These are phyloP conservation scores for Atopsyche davidsoni DNA, from an alignment of 1,140 invertebrate genomes.

Conservation along the genomic window DNA sequence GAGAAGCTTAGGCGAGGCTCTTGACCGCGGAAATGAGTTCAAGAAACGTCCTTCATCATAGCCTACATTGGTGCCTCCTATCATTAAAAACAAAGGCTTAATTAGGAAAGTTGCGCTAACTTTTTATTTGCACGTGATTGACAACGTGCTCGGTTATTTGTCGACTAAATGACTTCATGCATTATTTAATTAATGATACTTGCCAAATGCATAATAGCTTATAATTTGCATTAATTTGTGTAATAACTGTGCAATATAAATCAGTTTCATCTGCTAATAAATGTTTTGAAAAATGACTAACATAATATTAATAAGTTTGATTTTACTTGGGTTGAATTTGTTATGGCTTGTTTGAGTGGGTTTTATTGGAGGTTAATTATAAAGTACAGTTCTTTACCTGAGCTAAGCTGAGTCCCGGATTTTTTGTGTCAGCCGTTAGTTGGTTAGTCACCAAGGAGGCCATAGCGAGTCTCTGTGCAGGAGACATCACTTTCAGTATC, in stretches of 20 bases:
- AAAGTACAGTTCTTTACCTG: conserved; percentile 45
- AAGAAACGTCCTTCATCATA: not conserved
- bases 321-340: no score
- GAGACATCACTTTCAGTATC: conserved; percentile 56
- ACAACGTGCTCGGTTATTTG: not conserved
- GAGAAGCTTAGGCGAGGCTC: conserved; percentile 4
- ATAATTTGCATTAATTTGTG: not conserved
- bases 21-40: conserved; percentile 16
- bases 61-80: not conserved
- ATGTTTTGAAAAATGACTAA: not conserved
- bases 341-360: no score
- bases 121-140: not conserved
- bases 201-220: not conserved
- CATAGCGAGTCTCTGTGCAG: conserved; percentile 52
- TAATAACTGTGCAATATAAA: no score
- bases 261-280: not conserved
- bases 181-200: not conserved
- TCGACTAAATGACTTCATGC: no score
- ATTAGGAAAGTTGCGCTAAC: not conserved
- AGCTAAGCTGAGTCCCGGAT: conserved; percentile 43
- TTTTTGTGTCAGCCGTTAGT: conserved; percentile 47
- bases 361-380: no score
- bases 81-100: not conserved
- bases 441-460: conserved; percentile 57
- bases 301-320: not conserved